phyloP scores from a whole-genome alignment of 2,113 vertebrate species.

The Lampris incognitus region DNA sequence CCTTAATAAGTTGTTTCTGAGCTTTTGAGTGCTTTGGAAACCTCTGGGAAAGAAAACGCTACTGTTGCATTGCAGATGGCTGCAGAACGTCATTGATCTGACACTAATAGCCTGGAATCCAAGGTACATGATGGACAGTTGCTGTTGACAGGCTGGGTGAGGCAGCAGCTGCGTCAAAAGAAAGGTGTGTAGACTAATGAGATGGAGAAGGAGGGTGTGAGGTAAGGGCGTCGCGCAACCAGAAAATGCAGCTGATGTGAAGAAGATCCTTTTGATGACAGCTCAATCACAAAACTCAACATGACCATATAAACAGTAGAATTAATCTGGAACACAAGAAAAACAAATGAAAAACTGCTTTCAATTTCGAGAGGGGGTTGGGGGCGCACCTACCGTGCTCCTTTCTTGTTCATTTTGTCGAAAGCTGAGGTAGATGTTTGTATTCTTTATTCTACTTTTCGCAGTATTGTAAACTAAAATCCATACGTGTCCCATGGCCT shows the following conservation, averaged over 20 bases:
- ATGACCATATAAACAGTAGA: slow-evolving; percentile 46
- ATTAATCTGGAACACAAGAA: slow-evolving; percentile 26
- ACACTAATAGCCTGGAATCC: slow-evolving; percentile 76
- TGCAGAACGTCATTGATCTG: slow-evolving; percentile 69
- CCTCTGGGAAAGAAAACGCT: slow-evolving; percentile 40
- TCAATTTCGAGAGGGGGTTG: background rate
- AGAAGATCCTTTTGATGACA: slow-evolving; percentile 63
- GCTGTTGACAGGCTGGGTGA: slow-evolving; percentile 75
- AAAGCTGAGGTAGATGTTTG: background rate
- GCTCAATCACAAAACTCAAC: slow-evolving; percentile 67
- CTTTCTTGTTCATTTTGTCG: background rate
- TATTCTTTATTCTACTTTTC: background rate
- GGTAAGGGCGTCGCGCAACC: slow-evolving; percentile 66
- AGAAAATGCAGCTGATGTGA: slow-evolving; percentile 47
- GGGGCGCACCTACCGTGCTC: background rate
- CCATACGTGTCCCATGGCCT: background rate
- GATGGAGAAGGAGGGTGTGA: slow-evolving; percentile 80
- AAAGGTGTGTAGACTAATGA: slow-evolving; percentile 85
- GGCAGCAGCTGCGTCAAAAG: slow-evolving; percentile 80
- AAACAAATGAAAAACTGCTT: background rate
- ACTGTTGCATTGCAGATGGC: slow-evolving; percentile 49
- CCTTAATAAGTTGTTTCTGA: slow-evolving; percentile 58
- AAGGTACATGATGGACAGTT: slow-evolving; percentile 78
- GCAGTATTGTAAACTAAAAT: background rate
- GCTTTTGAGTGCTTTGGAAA: slow-evolving; percentile 50